Conservation (phyloP, 1,140 invertebrate species). For the Brachionus rubens region DNA sequence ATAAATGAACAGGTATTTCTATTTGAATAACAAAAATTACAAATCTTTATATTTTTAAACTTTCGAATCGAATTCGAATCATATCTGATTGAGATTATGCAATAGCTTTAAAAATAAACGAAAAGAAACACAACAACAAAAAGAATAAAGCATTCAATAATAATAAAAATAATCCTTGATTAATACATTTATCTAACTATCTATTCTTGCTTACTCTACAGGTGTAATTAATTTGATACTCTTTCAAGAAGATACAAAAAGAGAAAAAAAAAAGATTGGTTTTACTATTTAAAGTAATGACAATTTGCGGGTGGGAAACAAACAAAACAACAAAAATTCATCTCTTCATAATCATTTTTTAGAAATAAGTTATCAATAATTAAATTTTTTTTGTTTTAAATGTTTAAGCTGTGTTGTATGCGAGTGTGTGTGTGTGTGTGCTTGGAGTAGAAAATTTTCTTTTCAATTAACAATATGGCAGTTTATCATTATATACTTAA, state of each 20-base stretch:
- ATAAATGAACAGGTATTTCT: neutral
- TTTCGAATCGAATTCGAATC: neutral
- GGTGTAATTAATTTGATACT: no score
- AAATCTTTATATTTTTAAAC: neutral
- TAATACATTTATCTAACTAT: no score
- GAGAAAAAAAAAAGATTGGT: no score
- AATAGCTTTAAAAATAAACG: neutral
- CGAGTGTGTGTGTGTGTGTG: no score
- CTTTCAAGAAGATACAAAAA: no score
- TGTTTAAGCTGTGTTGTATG: no score
- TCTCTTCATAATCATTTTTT: neutral
- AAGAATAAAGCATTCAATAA: neutral
- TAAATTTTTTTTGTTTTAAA: neutral
- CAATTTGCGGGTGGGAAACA: slow-evolving; percentile 43
- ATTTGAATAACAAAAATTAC: neutral
- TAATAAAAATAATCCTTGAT: no score
- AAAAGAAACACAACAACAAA: neutral
- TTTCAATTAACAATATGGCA: neutral
- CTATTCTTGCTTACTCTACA: neutral
- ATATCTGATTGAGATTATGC: neutral
- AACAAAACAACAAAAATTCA: neutral
- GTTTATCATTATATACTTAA: slow-evolving; percentile 9
- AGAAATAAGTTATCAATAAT: neutral
- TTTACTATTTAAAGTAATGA: neutral
- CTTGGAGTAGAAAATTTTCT: neutral